phyloP scores from a whole-genome alignment of 2,797 vertebrate genomes.

The Pseudochromis fuscus region DNA sequence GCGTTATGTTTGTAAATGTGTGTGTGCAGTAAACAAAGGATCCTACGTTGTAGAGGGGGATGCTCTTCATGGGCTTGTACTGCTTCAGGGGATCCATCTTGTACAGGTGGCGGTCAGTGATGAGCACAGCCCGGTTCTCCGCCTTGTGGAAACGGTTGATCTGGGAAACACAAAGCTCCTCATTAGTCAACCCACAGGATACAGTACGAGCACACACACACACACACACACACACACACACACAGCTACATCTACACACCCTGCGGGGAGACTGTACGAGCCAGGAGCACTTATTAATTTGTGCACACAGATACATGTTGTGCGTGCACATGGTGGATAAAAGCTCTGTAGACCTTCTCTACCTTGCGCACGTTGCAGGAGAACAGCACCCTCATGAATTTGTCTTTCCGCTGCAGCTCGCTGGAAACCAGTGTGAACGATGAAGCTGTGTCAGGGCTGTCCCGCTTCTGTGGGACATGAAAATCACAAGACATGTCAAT shows the following conservation, averaged over 20 bases:
- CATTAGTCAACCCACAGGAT: constrained; percentile 54
- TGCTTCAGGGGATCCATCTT: constrained; percentile 98
- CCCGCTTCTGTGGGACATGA: constrained; percentile 85
- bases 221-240: constrained; percentile 19
- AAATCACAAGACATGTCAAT: background rate
- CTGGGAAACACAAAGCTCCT: constrained; percentile 82
- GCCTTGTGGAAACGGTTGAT: constrained; percentile 97
- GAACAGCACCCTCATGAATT: constrained; percentile 97
- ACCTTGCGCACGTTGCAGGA: constrained; percentile 98
- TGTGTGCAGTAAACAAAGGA: background rate
- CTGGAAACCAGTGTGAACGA: constrained; percentile 92
- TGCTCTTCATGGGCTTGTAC: constrained; percentile 98
- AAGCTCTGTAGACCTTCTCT: background rate
- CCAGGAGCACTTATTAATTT: constrained; percentile 22
- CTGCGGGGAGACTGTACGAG: constrained; percentile 31
- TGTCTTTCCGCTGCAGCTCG: constrained; percentile 96
- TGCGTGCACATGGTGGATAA: no score
- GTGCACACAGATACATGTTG: constrained; percentile 16
- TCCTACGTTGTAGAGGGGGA: constrained; percentile 95
- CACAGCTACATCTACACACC: constrained; percentile 19
- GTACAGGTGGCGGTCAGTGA: constrained; percentile 97
- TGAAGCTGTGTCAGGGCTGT: constrained; percentile 86
- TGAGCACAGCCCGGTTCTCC: constrained; percentile 93
- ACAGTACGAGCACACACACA: constrained; percentile 22
- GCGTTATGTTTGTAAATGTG: background rate